Conservation (phyloP, 2,113 vertebrate species). For the Platichthys flesus region DNA sequence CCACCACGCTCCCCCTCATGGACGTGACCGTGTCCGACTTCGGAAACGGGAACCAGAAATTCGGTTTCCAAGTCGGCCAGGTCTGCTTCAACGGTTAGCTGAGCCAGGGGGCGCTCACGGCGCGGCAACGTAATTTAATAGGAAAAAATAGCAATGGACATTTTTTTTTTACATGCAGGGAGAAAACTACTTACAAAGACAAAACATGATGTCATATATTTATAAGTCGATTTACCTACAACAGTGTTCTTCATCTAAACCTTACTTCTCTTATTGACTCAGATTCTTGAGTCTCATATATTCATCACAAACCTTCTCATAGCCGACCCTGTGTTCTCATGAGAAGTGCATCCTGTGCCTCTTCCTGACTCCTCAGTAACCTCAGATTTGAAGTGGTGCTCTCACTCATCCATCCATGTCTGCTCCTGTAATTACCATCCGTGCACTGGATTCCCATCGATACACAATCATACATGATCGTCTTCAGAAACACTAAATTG, state of each 20-base stretch:
- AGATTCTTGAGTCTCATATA: slow-evolving; percentile 2
- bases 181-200: slow-evolving; percentile 62
- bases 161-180: slow-evolving; percentile 68
- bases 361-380: not conserved
- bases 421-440: slow-evolving; percentile 22
- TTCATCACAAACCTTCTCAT: slow-evolving; percentile 3
- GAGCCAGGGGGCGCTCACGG: slow-evolving; percentile 40
- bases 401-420: slow-evolving; percentile 19
- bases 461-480: not conserved
- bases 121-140: slow-evolving; percentile 52
- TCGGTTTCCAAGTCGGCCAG: slow-evolving; percentile 95
- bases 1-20: slow-evolving; percentile 90
- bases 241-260: slow-evolving; percentile 46
- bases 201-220: slow-evolving; percentile 57
- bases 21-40: slow-evolving; percentile 96
- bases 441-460: slow-evolving; percentile 24
- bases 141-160: slow-evolving; percentile 71
- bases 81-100: slow-evolving; percentile 93
- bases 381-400: slow-evolving; percentile 29
- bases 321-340: slow-evolving; percentile 20
- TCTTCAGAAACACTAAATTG: not conserved
- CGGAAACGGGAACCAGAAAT: slow-evolving; percentile 94
- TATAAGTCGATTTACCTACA: slow-evolving; percentile 65
- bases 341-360: not conserved
- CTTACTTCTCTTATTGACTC: slow-evolving; percentile 3